Conservation (phyloP, 2,797 vertebrate genomes). For the Propithecus perrieri region DNA sequence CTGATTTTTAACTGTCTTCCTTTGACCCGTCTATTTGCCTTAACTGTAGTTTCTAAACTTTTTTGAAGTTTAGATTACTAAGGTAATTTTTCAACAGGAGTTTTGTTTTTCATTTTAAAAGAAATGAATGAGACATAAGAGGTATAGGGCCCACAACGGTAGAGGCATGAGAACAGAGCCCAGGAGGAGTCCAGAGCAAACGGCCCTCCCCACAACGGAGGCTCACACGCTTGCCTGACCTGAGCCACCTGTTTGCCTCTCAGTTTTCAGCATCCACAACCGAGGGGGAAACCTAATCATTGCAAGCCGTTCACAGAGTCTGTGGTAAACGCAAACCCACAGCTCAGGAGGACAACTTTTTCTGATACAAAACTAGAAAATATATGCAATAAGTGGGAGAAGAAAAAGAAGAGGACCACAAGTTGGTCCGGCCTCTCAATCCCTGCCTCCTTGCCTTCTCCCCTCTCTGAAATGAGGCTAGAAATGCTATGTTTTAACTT, state of each 20-base stretch:
- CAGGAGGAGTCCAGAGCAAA: neutral
- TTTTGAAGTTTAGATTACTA: neutral
- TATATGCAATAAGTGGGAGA: neutral
- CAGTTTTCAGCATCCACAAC: neutral
- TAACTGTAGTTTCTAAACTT: neutral
- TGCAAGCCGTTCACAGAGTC: neutral
- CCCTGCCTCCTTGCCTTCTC: neutral
- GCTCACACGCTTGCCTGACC: neutral
- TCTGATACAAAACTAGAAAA: neutral
- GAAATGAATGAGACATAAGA: neutral
- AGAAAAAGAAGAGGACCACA: neutral
- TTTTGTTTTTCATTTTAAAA: constrained; percentile 29
- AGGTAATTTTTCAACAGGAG: neutral
- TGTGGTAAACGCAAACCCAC: neutral
- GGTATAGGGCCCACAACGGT: neutral
- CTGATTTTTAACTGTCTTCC: neutral
- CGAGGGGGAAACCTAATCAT: neutral
- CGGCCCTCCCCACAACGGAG: neutral
- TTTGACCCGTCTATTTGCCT: neutral
- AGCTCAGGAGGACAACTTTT: neutral
- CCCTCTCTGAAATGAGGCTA: neutral
- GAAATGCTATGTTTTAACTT: neutral
- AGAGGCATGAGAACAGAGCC: neutral
- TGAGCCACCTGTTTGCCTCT: neutral
- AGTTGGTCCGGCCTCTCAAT: neutral